Base-by-base conservation (phyloP, 2,113 vertebrate genomes). In the Corythornis cristatus region DNA sequence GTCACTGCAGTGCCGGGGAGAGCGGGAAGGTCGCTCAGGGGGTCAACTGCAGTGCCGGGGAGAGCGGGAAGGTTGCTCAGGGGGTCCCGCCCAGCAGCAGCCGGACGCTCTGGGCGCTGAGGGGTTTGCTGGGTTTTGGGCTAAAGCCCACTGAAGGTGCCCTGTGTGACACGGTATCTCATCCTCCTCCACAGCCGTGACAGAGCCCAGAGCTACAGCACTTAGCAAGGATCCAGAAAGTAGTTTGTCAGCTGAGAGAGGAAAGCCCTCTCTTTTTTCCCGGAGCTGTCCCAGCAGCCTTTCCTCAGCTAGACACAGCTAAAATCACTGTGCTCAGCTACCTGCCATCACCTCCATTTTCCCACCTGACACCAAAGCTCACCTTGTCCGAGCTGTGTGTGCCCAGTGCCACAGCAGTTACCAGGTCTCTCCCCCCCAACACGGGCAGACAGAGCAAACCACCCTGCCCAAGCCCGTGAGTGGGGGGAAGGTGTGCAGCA, bases 401-500 rank as follows among this genome's bases (percentile, higher is more conserved):
- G 58, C 70, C 82, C 72, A 61, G 80, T 46, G 50, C 40, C 45
- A 28, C 37, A 8, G 42, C n/a, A 33, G 50, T 65, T 42, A 54
- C 65, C 58, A 43, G 19, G 37, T 51, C 42, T 51, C 89, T 20
- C 77, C 28, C 45, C 77, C 57, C 53, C 37, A 40, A 60, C 72
- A 26, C 5, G 28, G 42, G 64, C 5, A 79, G 68, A 20, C 50
- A 58, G 37, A 7, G 43, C 50, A 42, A 80, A n/a, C 25, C 58
- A 50, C 54, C 19, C 43, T 29, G 6, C 48, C 28, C 14, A 3
- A 0, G 0, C 10, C 33, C 26, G 54, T 1, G 3, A 8, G 13
- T 61, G 33, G 50, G 7, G 83, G n/a, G 33, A 48, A 5, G 0
- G 2, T 8, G 31, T 22, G 62, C 26, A 37, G 21, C 21, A 5